Evolutionary conservation across 2,888 invertebrate genomes (phyloP).

Genomic region (Halocaridina rubra): DNA sequence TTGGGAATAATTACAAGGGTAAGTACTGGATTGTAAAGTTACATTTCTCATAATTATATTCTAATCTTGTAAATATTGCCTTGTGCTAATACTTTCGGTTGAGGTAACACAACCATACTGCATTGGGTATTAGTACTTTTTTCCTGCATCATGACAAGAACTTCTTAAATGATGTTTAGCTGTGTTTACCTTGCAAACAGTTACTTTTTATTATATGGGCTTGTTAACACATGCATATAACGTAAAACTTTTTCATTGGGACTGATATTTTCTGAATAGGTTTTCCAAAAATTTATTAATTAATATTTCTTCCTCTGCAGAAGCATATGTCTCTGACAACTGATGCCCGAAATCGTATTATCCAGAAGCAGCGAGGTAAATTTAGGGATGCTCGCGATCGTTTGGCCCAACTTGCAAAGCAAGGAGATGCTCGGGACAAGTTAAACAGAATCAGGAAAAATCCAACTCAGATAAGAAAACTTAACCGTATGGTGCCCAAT

Average conservation of each 20-base stretch:
- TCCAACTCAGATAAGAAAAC: too few relatives aligned
- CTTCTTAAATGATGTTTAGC: too few relatives aligned
- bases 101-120: too few relatives aligned
- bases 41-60: neutral
- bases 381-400: constrained; percentile 85
- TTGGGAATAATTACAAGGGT: neutral
- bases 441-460: constrained; percentile 76
- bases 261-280: neutral
- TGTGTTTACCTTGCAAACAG: too few relatives aligned
- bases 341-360: constrained; percentile 84
- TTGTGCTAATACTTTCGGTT: too few relatives aligned
- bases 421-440: constrained; percentile 79
- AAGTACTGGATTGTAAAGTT: neutral
- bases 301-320: too few relatives aligned
- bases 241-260: neutral
- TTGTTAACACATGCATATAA: too few relatives aligned
- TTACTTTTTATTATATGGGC: too few relatives aligned
- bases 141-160: too few relatives aligned
- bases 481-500: too few relatives aligned
- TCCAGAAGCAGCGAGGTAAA: constrained; percentile 80
- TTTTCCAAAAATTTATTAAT: neutral
- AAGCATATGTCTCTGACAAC: constrained; percentile 64
- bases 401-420: constrained; percentile 80
- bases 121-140: too few relatives aligned
- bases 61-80: neutral